Evolutionary conservation across 1,140 invertebrate species (phyloP), one percentile per base, ranked within the genome.

Genomic region (Euwallacea fornicatus): DNA sequence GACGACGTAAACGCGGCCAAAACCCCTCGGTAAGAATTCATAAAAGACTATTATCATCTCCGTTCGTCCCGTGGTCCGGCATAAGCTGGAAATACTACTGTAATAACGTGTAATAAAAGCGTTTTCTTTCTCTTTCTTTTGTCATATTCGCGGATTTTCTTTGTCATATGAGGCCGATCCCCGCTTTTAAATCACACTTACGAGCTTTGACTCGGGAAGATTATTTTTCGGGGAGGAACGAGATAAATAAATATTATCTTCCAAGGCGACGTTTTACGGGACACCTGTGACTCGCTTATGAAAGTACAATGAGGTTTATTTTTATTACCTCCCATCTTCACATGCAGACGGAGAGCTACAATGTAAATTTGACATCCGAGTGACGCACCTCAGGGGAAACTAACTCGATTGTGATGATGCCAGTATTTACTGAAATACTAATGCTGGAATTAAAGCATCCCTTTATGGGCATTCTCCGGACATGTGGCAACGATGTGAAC

Each of bases 61-160:
- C n/a, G 55, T 47, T 56, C 71, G 59, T 69, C 56, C 71, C 65
- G 47, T 64, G 66, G 67, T 43, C 66, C 59, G 66, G 69, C 72
- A 76, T 77, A 77, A 77, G 75, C 76, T 76, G 74, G 66, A 77
- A 77, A 77, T 77, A 77, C 76, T 77, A 75, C 76, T 75, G 74
- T 77, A 77, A 77, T 77, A 77, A 77, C 74, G 73, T 76, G 76
- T 76, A 77, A 77, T 77, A 77, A 77, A 77, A 74, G 75, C 73
- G 69, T 69, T 68, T 70, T 68, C 71, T 71, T 59, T 76, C 73
- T 65, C 53, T 65, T 71, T 71, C 71, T 71, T 69, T 69, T 69
- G 67, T 69, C 67, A 69, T 69, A 69, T 69, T 62, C 67, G 67
- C 62, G 63, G 58, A 72, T 66, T 62, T 62, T 62, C 70, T 72